Percentiles rank a stretch among this genome's conserved stretches.
Conservation (phyloP, 2,888 invertebrate genomes). For the Anodontia alba region DNA sequence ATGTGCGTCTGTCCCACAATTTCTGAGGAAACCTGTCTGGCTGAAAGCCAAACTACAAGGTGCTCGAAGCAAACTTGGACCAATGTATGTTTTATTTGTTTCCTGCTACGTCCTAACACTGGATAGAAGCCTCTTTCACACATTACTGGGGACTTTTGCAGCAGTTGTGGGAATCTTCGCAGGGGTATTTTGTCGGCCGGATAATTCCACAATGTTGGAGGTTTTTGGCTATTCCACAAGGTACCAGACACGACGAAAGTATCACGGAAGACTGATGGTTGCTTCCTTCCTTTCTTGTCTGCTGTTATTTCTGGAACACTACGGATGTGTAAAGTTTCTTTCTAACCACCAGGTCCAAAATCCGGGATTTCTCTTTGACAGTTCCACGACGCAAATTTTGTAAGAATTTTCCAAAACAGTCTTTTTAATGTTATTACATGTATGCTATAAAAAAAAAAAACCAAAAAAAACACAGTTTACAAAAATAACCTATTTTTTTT, state of each 20-base stretch:
- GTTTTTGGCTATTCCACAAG: slow-evolving; percentile 24
- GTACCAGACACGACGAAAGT: slow-evolving; percentile 25
- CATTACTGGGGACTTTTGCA: slow-evolving; percentile 8
- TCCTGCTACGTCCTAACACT: slow-evolving; percentile 21
- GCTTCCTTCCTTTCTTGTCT: neutral
- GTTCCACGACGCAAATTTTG: too few relatives aligned
- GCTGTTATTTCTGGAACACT: neutral
- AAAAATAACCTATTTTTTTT: too few relatives aligned
- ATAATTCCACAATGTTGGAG: slow-evolving; percentile 50
- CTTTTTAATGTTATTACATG: too few relatives aligned
- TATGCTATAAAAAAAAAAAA: too few relatives aligned
- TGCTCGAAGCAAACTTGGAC: slow-evolving; percentile 50
- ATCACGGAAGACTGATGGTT: slow-evolving; percentile 47
- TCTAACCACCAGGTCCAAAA: too few relatives aligned
- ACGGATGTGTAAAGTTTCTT: too few relatives aligned
- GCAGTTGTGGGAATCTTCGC: slow-evolving; percentile 21
- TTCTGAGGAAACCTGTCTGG: slow-evolving; percentile 48
- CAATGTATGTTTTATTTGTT: slow-evolving; percentile 45
- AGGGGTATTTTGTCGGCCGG: slow-evolving; percentile 44
- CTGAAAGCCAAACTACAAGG: slow-evolving; percentile 55
- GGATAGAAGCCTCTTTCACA: neutral
- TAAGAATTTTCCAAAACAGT: too few relatives aligned
- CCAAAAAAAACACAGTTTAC: too few relatives aligned
- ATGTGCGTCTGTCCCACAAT: slow-evolving; percentile 45
- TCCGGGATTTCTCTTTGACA: too few relatives aligned